A percentile compares a stretch with the other conserved stretches of the same genome.
Evolutionary conservation across 2,888 invertebrate genomes (phyloP).

Genomic region (Pheosia gnoma): DNA sequence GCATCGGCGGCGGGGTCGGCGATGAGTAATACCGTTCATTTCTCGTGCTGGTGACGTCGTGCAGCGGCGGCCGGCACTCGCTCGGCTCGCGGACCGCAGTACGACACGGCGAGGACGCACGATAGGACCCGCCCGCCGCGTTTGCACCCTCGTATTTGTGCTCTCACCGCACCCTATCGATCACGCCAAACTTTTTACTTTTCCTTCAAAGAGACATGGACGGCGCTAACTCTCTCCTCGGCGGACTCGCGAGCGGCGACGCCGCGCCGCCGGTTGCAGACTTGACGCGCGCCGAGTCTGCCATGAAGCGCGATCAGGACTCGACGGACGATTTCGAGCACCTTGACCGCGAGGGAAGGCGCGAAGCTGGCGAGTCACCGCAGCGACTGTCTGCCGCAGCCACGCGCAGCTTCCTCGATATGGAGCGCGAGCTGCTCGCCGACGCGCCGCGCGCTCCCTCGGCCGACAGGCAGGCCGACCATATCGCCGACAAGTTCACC

Average conservation of each 20-base stretch:
- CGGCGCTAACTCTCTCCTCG: slow-evolving; percentile 64
- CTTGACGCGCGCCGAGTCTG: slow-evolving; percentile 34
- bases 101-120: slow-evolving; percentile 68
- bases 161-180: slow-evolving; percentile 64
- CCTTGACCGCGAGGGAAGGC: slow-evolving; percentile 84
- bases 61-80: slow-evolving; percentile 56
- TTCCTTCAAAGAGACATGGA: slow-evolving; percentile 62
- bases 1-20: slow-evolving; percentile 56
- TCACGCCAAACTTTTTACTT: slow-evolving; percentile 46
- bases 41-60: slow-evolving; percentile 76
- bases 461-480: slow-evolving; percentile 66
- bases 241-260: slow-evolving; percentile 69
- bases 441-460: slow-evolving; percentile 66
- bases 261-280: slow-evolving; percentile 36
- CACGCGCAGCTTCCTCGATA: slow-evolving; percentile 76
- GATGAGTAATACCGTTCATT: slow-evolving; percentile 78
- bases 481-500: slow-evolving; percentile 82
- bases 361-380: slow-evolving; percentile 62
- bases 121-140: slow-evolving; percentile 65
- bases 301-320: slow-evolving; percentile 85
- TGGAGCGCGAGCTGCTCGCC: slow-evolving; percentile 76
- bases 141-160: slow-evolving; percentile 48
- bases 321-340: slow-evolving; percentile 91
- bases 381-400: slow-evolving; percentile 58
- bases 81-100: slow-evolving; percentile 63